A percentile compares a stretch with the other conserved stretches of the same genome.
Evolutionary conservation across 2,888 invertebrate genomes (phyloP).

Genomic region (Emmelina monodactyla): DNA sequence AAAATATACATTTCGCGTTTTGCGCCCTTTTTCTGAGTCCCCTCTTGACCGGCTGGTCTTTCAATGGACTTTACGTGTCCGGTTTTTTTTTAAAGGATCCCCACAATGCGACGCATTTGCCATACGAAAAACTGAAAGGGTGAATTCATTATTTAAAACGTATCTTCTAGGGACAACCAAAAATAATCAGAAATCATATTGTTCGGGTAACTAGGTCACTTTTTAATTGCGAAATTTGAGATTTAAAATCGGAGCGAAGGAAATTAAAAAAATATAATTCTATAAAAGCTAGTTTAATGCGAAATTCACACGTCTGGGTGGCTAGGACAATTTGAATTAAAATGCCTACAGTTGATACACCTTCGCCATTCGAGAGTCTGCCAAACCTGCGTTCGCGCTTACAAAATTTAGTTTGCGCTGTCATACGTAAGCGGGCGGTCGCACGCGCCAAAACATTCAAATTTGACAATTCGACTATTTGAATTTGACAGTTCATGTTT

Average conservation of each 20-base stretch:
- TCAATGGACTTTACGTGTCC: constrained; percentile 47
- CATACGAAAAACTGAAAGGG: constrained; percentile 19
- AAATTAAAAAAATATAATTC: no score
- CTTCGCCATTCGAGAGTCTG: constrained; percentile 40
- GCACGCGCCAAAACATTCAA: constrained; percentile 51
- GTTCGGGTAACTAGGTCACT: no score
- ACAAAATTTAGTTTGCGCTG: constrained; percentile 60
- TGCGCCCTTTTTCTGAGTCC: constrained; percentile 16
- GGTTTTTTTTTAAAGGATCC: constrained; percentile 27
- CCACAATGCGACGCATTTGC: constrained; percentile 32
- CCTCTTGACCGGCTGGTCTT: constrained; percentile 28
- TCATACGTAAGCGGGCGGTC: constrained; percentile 57
- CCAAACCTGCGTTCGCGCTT: constrained; percentile 42
- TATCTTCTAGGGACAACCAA: no score
- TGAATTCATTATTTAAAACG: constrained; percentile 8
- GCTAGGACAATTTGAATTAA: constrained; percentile 20
- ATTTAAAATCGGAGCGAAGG: no score
- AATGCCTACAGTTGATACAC: constrained; percentile 29
- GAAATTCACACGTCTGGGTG: neutral
- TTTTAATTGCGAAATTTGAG: no score
- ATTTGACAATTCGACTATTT: constrained; percentile 35
- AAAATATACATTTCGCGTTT: constrained; percentile 5
- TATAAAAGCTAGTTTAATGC: no score
- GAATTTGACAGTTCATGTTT: constrained; percentile 19
- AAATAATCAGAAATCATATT: no score